phyloP scores from a whole-genome alignment of 1,140 invertebrate genomes.

The Drosophila orosa region DNA sequence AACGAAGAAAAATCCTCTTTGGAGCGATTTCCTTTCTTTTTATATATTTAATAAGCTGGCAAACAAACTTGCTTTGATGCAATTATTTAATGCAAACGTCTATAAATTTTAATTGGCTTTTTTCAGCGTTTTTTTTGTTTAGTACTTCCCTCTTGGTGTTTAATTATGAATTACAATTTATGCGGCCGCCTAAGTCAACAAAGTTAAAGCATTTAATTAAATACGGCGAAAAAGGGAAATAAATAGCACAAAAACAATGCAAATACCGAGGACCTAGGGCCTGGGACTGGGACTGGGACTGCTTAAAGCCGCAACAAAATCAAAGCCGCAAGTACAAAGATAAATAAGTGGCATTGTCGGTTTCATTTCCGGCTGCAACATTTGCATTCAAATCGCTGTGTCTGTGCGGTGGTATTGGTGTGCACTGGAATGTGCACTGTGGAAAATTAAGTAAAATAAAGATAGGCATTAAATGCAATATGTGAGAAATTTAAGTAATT shows the following conservation, averaged over 20 bases:
- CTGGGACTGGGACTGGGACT: slow-evolving; percentile 3
- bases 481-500: neutral
- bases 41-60: slow-evolving; percentile 49
- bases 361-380: slow-evolving; percentile 80
- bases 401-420: slow-evolving; percentile 10
- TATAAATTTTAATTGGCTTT: slow-evolving; percentile 74
- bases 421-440: slow-evolving; percentile 6
- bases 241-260: slow-evolving; percentile 18
- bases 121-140: slow-evolving; percentile 24
- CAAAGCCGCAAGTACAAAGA: slow-evolving; percentile 81
- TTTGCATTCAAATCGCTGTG: slow-evolving; percentile 75
- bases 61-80: slow-evolving; percentile 56
- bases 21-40: slow-evolving; percentile 16
- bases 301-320: slow-evolving; percentile 78
- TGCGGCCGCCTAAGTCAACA: slow-evolving; percentile 77
- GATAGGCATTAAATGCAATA: neutral
- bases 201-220: slow-evolving; percentile 79
- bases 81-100: slow-evolving; percentile 77
- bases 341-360: slow-evolving; percentile 83
- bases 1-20: slow-evolving; percentile 8
- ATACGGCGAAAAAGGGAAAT: slow-evolving; percentile 35
- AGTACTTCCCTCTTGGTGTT: slow-evolving; percentile 41
- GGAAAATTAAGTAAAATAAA: neutral
- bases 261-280: slow-evolving; percentile 30
- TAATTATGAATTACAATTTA: slow-evolving; percentile 80